Evolutionary conservation across 2,113 vertebrate genomes (phyloP), one percentile per base, ranked within the genome.

Genomic region (Neofelis nebulosa): DNA sequence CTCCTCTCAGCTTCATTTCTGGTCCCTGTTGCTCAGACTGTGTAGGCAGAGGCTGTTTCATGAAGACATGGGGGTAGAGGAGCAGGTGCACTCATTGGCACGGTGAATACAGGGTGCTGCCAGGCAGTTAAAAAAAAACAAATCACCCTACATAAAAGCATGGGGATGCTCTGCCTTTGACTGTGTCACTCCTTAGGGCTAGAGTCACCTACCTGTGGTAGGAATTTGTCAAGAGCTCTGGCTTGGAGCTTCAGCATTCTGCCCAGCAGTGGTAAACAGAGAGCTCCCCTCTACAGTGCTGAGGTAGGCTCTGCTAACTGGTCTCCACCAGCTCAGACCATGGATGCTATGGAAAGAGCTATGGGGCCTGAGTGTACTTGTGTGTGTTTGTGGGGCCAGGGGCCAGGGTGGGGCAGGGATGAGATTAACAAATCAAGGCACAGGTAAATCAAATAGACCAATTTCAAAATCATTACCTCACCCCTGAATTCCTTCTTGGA

Each of bases 41-140:
- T 78, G 69, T 36, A 82, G 83, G 29, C 16, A 41, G 65, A 71
- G 31, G 29, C 88, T 91, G 50, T 50, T 74, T 82, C 81, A 88
- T 36, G 89, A 88, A 93, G 66, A 96, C 1, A 0, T 16, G 50
- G 25, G 74, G 13, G 15, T 88, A 11, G 71, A 93, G 57, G 52
- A 90, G 41, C 84, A 93, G 74, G 50, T 63, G 33, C 10, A 27
- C 2, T 12, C 45, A 7, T 4, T 88, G 81, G 66, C 85, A 85
- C 6, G 16, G 65, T 63, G 9, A 94, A 66, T 25, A 36, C 7
- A 31, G 33, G 6, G 57, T 25, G 12, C 63, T 95, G 52, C 85
- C 91, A 96, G 93, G 5, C 48, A 76, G 36, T 68, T 89, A 69
- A 52, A 63, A 87, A 74, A 93, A 74, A 93, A 48, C 33, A 89